Conservation (phyloP, 2,888 invertebrate genomes). For the Schizaphis graminum region DNA sequence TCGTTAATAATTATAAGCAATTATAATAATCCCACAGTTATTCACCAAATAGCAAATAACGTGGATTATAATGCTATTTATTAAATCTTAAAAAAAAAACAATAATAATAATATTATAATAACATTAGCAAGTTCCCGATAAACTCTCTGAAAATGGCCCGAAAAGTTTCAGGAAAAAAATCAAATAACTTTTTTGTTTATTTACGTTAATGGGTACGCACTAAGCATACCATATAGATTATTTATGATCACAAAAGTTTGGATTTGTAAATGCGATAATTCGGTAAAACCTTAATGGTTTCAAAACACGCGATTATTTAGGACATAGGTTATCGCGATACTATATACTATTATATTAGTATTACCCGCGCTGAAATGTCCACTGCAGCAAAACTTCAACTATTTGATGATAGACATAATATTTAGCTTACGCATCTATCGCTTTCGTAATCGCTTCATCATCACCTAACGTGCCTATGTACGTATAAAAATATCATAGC, state of each 20-base stretch:
- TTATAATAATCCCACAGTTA: neutral
- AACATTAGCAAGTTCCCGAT: neutral
- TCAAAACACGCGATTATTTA: neutral
- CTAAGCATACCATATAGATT: neutral
- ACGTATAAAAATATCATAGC: neutral
- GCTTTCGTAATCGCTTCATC: neutral
- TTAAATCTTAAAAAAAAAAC: neutral
- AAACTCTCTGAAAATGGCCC: neutral
- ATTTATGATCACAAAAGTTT: neutral
- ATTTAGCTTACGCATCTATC: neutral
- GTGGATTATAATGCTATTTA: neutral
- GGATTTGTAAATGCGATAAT: neutral
- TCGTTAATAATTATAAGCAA: neutral
- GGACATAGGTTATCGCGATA: neutral
- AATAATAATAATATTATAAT: neutral
- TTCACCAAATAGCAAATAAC: neutral
- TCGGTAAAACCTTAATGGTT: neutral
- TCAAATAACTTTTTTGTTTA: neutral
- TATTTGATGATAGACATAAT: neutral
- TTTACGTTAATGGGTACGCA: neutral
- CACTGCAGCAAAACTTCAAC: neutral
- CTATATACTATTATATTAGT: neutral
- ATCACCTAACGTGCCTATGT: neutral
- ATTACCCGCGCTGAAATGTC: neutral
- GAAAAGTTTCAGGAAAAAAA: neutral